Base-by-base conservation (phyloP, 1,140 invertebrate species). In the Drosophila ficusphila region DNA sequence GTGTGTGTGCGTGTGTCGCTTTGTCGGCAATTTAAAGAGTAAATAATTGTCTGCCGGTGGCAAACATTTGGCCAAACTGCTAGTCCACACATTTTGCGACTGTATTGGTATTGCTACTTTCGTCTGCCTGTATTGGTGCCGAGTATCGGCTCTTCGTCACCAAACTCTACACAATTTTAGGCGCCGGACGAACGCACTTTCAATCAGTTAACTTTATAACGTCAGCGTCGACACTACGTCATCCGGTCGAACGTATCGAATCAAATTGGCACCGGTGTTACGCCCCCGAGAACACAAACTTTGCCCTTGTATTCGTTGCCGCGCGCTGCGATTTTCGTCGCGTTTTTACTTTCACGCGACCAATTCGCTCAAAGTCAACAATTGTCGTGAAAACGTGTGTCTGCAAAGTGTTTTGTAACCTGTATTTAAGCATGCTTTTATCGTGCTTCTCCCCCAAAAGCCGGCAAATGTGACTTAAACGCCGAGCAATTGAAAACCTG, bases 121-220 rank as follows among this genome's bases (percentile, higher is more conserved):
- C 29, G 29, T 21, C 41, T n/a, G 1, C 9, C 27, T 34, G 41
- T 57, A 23, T 57, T 44, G 9, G 46, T 34, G 34, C 52, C 54
- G 36, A 31, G 44, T 67, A 42, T 68, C 46, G 61, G 36, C 64
- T 31, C 56, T 67, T 86, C 82, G 65, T 75, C 75, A 72, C 49
- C 75, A 85, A 85, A 79, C 79, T 86, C 82, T 86, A 88, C 77
- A 88, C 61, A 88, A 69, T 81, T 85, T 86, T 86, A 86, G 81
- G 81, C 82, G 67, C 57, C 73, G 70, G 76, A 39, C 62, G 82
- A 83, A 85, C 76, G 77, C 81, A 86, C 81, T 86, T 85, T 86
- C 82, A 88, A 86, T 86, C 81, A 86, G 81, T 86, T 86, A 86
- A 88, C 68, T 78, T 86, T 88, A 74, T 56, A 81, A 52, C 81